Conservation (phyloP, 2,113 vertebrate species). For the Psilopsiagon aymara region DNA sequence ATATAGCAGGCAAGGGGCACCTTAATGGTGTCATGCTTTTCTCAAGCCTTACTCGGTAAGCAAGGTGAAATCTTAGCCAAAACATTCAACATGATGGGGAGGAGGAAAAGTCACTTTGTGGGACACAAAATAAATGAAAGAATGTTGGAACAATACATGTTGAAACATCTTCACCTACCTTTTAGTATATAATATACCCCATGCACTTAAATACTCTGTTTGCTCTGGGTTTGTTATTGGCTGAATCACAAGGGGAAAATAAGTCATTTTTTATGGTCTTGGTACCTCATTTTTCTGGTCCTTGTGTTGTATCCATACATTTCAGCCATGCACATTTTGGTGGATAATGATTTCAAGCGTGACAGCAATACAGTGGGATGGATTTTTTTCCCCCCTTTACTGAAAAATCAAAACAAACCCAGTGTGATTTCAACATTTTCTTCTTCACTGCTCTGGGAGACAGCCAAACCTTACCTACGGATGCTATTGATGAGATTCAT, state of each 20-base stretch:
- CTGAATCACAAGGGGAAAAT: not conserved
- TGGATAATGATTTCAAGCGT: not conserved
- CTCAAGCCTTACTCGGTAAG: not conserved
- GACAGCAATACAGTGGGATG: not conserved
- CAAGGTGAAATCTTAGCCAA: not conserved
- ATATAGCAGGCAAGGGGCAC: not conserved
- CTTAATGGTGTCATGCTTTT: not conserved
- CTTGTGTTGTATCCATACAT: not conserved
- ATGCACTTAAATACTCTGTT: not conserved
- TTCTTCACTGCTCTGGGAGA: not conserved
- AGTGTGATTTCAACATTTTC: not conserved
- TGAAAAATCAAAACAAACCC: constrained; percentile 20
- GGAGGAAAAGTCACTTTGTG: not conserved
- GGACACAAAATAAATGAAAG: not conserved
- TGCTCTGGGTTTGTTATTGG: not conserved
- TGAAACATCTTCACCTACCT: not conserved
- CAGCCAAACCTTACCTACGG: not conserved
- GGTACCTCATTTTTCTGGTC: not conserved
- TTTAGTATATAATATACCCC: not conserved
- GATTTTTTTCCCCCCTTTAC: not conserved
- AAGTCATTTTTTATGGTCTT: not conserved
- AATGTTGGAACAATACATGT: not conserved
- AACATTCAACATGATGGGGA: not conserved
- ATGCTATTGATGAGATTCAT: not conserved
- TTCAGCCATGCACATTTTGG: not conserved